Evolutionary conservation across 2,797 vertebrate species (phyloP).

Genomic region (Neosilurus hyrtlii): DNA sequence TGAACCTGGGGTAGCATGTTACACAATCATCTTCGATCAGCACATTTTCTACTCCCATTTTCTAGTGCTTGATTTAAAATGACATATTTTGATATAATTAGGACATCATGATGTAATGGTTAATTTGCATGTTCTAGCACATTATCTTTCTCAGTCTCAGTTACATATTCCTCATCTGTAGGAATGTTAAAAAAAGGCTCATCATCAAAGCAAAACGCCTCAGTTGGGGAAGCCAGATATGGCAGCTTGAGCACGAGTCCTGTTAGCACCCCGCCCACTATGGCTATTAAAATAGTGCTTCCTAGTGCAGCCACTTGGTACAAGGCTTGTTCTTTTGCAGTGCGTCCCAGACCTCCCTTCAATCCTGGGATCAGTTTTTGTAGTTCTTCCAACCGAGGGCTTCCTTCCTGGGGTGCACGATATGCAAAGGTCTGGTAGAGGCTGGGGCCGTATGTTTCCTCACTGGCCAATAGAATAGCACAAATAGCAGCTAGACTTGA

Average conservation of each 20-base stretch:
- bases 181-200: conserved; percentile 75
- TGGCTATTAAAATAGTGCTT: conserved; percentile 64
- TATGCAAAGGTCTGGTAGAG: conserved; percentile 67
- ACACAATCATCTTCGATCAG: not conserved
- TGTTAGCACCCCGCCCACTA: conserved; percentile 70
- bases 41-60: not conserved
- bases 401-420: conserved; percentile 66
- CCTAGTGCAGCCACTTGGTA: conserved; percentile 74
- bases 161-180: conserved; percentile 59
- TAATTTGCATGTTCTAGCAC: not conserved
- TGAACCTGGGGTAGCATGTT: not conserved
- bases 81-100: not conserved
- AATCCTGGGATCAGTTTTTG: conserved; percentile 57
- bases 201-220: conserved; percentile 78
- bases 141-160: conserved; percentile 25
- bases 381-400: conserved; percentile 64
- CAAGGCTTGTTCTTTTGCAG: conserved; percentile 68
- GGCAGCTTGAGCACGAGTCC: conserved; percentile 72
- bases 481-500: conserved; percentile 71
- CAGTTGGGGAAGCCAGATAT: conserved; percentile 65
- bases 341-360: conserved; percentile 56
- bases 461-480: conserved; percentile 65
- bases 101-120: not conserved
- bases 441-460: conserved; percentile 66
- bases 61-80: not conserved